Percentiles rank a stretch among this genome's conserved stretches.
Conservation (phyloP, 2,888 invertebrate species). For the Blera fallax region DNA sequence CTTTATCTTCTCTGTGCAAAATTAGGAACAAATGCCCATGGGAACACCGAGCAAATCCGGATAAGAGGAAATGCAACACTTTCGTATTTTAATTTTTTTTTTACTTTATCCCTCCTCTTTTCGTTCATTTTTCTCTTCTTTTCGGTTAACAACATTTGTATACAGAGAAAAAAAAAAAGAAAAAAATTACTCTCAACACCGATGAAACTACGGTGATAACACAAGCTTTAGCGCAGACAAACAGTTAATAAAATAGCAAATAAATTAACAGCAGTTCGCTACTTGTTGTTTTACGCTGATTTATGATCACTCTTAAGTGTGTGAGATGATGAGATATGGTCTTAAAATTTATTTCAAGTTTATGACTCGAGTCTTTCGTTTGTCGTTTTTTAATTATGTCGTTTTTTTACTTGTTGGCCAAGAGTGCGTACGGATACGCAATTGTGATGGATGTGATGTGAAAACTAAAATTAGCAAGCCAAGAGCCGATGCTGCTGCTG, state of each 20-base stretch:
- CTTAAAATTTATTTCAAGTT: slow-evolving; percentile 70
- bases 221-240: slow-evolving; percentile 64
- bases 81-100: slow-evolving; percentile 40
- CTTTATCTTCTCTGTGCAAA: slow-evolving; percentile 7
- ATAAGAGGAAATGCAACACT: slow-evolving; percentile 62
- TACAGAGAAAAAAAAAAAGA: slow-evolving; percentile 8
- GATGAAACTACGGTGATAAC: slow-evolving; percentile 68
- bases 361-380: slow-evolving; percentile 60
- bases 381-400: slow-evolving; percentile 59
- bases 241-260: slow-evolving; percentile 72
- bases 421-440: slow-evolving; percentile 66
- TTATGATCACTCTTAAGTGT: slow-evolving; percentile 68
- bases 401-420: slow-evolving; percentile 47
- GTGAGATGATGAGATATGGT: slow-evolving; percentile 72
- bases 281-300: slow-evolving; percentile 71
- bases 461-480: slow-evolving; percentile 57
- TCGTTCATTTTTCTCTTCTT: not conserved
- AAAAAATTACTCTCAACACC: slow-evolving; percentile 55
- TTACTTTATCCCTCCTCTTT: not conserved
- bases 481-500: slow-evolving; percentile 12
- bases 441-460: slow-evolving; percentile 62
- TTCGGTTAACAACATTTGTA: slow-evolving; percentile 41
- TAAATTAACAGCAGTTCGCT: slow-evolving; percentile 73
- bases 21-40: slow-evolving; percentile 15
- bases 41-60: slow-evolving; percentile 16